These are phyloP conservation scores for Megaustenia siamemsis DNA, from an alignment of 2,888 invertebrate species.

Conservation along the genomic window DNA sequence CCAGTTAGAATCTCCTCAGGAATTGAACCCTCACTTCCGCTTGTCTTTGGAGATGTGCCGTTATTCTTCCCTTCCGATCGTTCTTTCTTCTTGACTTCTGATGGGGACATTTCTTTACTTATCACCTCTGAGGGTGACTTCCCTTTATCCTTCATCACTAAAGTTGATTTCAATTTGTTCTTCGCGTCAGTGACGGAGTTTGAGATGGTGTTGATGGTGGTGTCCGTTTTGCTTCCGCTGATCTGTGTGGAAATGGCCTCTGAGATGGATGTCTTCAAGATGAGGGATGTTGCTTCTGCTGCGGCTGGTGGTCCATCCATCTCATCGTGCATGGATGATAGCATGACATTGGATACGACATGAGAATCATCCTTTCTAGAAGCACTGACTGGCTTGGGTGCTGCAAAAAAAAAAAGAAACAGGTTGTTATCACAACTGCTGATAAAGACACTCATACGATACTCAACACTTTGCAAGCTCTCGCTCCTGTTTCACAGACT, in stretches of 20 bases:
- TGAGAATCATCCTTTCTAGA: slow-evolving; percentile 46
- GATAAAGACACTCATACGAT: too few species aligned
- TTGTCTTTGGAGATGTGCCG: slow-evolving; percentile 54
- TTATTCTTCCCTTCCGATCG: slow-evolving; percentile 26
- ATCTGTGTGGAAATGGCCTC: slow-evolving; percentile 54
- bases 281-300: slow-evolving; percentile 9
- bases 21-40: slow-evolving; percentile 72
- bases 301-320: background rate
- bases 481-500: too few species aligned
- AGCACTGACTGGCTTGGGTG: slow-evolving; percentile 17
- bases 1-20: slow-evolving; percentile 67
- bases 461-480: too few species aligned
- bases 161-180: background rate
- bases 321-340: slow-evolving; percentile 40
- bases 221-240: slow-evolving; percentile 33
- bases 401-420: slow-evolving; percentile 10
- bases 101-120: slow-evolving; percentile 35
- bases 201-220: slow-evolving; percentile 56
- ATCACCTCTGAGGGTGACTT: slow-evolving; percentile 29
- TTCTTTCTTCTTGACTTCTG: slow-evolving; percentile 20
- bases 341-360: slow-evolving; percentile 34
- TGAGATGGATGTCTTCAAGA: slow-evolving; percentile 30
- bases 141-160: background rate
- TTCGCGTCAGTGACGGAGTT: slow-evolving; percentile 50
- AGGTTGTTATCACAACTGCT: background rate